Evolutionary conservation across 2,113 vertebrate genomes (phyloP), one percentile per base, ranked within the genome.

Genomic region (Aptenodytes forsteri): DNA sequence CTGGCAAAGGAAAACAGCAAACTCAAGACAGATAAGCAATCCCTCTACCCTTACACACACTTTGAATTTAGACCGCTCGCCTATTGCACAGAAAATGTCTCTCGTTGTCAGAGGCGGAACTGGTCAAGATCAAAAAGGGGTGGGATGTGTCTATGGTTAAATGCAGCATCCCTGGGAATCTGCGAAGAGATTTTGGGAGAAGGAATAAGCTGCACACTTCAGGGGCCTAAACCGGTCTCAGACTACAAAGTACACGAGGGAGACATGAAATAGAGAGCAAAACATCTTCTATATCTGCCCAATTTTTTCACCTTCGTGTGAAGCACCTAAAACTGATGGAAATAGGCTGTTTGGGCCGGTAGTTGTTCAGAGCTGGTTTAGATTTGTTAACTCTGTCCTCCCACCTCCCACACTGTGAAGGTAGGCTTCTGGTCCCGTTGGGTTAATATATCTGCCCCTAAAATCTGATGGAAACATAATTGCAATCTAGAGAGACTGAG

Each of bases 311-410:
- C 67, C 54, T 77, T 29, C 78, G 71, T 87, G 83, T 69, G 77
- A 62, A 87, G 27, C 40, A 40, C 1, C 0, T 75, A 42, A 22
- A 19, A 30, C 0, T 2, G 36, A 46, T 11, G 3, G 36, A 16
- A 86, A 59, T 34, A 75, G 25, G 27, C 11, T 93, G 30, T 88
- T 92, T 59, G 93, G 55, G 34, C 18, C 64, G 36, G 47, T 16
- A 7, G 44, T 10, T 55, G 62, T 44, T 72, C 40, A 52, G 67
- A 61, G 36, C 21, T 23, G 25, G 13, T 42, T 88, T 61, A 14
- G 59, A 49, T 72, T 56, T 62, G 38, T 70, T 89, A 80, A 66
- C 18, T 80, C 36, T 42, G 19, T 54, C 50, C 36, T 89, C 46
- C 47, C 59, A 75, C 47, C 29, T 86, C 71, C 67, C 71, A 71